Evolutionary conservation across 1,140 invertebrate genomes (phyloP).

Genomic region (Macrosteles quadrilineatus): DNA sequence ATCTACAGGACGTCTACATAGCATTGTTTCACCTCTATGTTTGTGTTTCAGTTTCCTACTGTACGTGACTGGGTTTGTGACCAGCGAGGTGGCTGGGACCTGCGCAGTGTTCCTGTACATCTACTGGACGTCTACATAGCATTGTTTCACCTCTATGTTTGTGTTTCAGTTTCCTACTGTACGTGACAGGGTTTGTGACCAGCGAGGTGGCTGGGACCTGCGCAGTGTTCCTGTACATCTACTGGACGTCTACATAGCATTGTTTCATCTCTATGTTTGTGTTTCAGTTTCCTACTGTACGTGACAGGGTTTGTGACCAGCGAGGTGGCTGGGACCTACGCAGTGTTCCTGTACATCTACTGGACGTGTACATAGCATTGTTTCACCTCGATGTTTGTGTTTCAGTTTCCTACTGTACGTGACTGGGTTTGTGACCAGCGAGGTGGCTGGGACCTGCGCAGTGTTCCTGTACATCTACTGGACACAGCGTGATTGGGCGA

Average conservation of each 20-base stretch:
- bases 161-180: slow-evolving; percentile 68
- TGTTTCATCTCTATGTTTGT: too few species aligned
- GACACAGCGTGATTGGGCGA: slow-evolving; percentile 61
- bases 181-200: slow-evolving; percentile 79
- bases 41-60: slow-evolving; percentile 67
- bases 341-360: slow-evolving; percentile 84
- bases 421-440: slow-evolving; percentile 77
- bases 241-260: too few species aligned
- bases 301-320: slow-evolving; percentile 80
- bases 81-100: slow-evolving; percentile 79
- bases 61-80: slow-evolving; percentile 80
- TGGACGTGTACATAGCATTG: too few species aligned
- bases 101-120: slow-evolving; percentile 86
- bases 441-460: slow-evolving; percentile 80
- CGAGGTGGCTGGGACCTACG: slow-evolving; percentile 80
- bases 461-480: slow-evolving; percentile 83
- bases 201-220: slow-evolving; percentile 82
- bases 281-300: slow-evolving; percentile 70
- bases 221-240: slow-evolving; percentile 84
- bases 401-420: slow-evolving; percentile 76
- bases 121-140: too few species aligned
- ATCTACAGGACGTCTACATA: too few species aligned
- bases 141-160: too few species aligned
- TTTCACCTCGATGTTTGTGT: too few species aligned
- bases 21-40: too few species aligned